Evolutionary conservation across 37 sponge, comb jelly and placozoan genomes (phyloP).

Genomic region (Beroe ovata): DNA sequence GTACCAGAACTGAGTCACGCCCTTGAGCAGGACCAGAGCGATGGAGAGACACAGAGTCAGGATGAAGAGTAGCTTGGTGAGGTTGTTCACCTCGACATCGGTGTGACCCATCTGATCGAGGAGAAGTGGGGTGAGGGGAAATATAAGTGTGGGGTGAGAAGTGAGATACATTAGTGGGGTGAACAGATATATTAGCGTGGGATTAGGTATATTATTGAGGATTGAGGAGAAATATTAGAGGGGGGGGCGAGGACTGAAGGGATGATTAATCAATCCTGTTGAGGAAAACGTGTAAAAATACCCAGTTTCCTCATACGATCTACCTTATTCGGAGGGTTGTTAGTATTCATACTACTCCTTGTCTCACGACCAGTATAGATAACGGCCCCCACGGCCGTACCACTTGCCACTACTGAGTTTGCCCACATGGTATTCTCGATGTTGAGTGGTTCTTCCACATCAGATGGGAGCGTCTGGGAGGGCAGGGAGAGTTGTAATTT

Average conservation of each 20-base stretch:
- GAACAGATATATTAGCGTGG: too few species aligned
- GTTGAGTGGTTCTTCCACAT: conserved; percentile 78
- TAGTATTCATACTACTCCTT: conserved; percentile 84
- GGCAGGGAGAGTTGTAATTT: too few species aligned
- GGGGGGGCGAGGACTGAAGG: too few species aligned
- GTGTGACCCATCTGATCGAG: conserved; percentile 86
- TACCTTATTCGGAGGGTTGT: conserved; percentile 78
- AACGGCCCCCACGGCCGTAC: conserved; percentile 80
- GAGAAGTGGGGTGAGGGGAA: too few species aligned
- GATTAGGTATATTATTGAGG: too few species aligned
- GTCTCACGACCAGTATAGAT: conserved; percentile 90
- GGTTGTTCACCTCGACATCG: conserved; percentile 88
- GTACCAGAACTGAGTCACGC: conserved; percentile 73
- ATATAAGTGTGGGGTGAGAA: too few species aligned
- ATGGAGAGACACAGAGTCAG: conserved; percentile 73
- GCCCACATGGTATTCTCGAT: conserved; percentile 91
- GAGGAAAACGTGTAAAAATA: too few species aligned
- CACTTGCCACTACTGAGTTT: conserved; percentile 87
- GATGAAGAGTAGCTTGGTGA: conserved; percentile 88
- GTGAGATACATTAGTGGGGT: too few species aligned
- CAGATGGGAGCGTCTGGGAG: conserved; percentile 55
- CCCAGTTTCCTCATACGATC: too few species aligned
- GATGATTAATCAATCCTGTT: too few species aligned
- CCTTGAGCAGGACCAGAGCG: conserved; percentile 77
- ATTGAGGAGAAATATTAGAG: too few species aligned